Conservation (phyloP, 2,797 vertebrate genomes). For the Fundulus diaphanus region DNA sequence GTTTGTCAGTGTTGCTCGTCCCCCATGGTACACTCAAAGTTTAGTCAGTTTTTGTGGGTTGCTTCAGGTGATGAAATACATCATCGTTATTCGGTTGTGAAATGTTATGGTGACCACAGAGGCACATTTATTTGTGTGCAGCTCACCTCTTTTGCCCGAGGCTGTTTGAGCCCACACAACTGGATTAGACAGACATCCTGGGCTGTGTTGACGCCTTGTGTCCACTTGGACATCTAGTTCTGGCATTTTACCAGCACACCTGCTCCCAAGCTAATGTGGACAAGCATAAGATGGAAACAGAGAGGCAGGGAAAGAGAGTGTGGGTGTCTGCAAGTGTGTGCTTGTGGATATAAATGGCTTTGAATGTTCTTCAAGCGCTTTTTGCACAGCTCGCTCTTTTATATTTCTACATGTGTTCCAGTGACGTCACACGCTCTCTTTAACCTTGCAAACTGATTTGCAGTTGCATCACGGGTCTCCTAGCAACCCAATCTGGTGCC, state of each 20-base stretch:
- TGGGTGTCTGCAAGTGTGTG: slow-evolving; percentile 57
- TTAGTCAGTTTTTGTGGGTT: background rate
- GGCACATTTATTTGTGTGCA: slow-evolving; percentile 15
- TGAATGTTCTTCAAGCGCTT: slow-evolving; percentile 51
- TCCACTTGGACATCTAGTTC: slow-evolving; percentile 44
- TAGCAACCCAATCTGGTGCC: slow-evolving; percentile 59
- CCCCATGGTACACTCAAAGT: background rate
- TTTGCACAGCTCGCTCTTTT: slow-evolving; percentile 44
- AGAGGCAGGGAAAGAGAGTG: slow-evolving; percentile 15
- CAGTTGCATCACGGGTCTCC: slow-evolving; percentile 58
- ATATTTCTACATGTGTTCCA: slow-evolving; percentile 43
- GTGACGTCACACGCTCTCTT: slow-evolving; percentile 45
- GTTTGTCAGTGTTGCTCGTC: background rate
- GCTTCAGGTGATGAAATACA: slow-evolving; percentile 34
- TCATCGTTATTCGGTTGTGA: slow-evolving; percentile 33
- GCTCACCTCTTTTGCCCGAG: slow-evolving; percentile 36
- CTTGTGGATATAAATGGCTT: slow-evolving; percentile 63
- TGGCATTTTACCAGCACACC: slow-evolving; percentile 43
- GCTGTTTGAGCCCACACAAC: slow-evolving; percentile 39
- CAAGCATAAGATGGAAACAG: slow-evolving; percentile 17
- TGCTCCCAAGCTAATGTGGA: slow-evolving; percentile 26
- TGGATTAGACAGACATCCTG: slow-evolving; percentile 14
- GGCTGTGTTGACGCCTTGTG: slow-evolving; percentile 40
- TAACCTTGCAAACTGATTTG: slow-evolving; percentile 33
- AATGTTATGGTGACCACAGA: slow-evolving; percentile 30